Conservation (phyloP, 2,888 invertebrate species). For the Chymomyza amoena region DNA sequence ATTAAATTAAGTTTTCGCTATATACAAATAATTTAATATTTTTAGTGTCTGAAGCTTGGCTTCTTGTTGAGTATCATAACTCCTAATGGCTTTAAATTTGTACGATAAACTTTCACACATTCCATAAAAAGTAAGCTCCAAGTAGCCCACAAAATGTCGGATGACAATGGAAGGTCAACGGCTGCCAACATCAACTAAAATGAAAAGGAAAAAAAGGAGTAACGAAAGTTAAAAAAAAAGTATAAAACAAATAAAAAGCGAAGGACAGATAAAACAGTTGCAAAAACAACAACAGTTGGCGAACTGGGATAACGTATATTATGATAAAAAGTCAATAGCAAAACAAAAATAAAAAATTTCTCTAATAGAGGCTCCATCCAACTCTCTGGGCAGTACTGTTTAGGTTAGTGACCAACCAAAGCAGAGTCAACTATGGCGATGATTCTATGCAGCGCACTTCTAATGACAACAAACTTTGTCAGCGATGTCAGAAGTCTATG, state of each 20-base stretch:
- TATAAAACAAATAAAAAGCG: background rate
- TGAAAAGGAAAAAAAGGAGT: background rate
- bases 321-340: slow-evolving; percentile 5
- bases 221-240: background rate
- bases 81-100: background rate
- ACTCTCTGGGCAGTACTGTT: background rate
- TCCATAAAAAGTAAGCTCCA: slow-evolving; percentile 3
- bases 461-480: background rate
- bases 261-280: background rate
- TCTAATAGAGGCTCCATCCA: slow-evolving; percentile 49
- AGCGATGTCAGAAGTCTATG: no score
- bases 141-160: slow-evolving; percentile 46
- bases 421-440: background rate
- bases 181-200: slow-evolving; percentile 26
- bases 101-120: background rate
- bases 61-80: background rate
- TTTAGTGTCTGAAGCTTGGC: slow-evolving; percentile 47
- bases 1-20: slow-evolving; percentile 6
- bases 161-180: slow-evolving; percentile 56
- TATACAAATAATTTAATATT: slow-evolving; percentile 27
- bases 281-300: background rate
- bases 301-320: background rate
- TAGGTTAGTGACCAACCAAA: background rate
- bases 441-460: background rate
- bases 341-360: background rate